Base-by-base conservation (phyloP, 2,113 vertebrate genomes). In the Strigops habroptila region DNA sequence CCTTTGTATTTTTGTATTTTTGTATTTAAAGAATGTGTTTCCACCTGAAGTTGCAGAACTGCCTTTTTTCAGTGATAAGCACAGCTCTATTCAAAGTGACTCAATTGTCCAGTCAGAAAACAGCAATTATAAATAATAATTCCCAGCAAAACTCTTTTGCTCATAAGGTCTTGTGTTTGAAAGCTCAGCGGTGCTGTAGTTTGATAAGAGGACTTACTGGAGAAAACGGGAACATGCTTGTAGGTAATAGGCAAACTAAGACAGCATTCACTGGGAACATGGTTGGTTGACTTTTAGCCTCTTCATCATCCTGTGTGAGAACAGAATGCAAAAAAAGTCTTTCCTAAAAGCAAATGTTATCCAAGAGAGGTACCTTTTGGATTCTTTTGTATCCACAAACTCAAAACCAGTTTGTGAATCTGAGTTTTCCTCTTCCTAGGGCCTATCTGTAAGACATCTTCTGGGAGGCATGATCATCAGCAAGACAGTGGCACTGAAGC, bases 401-500 rank as follows among this genome's bases (percentile, higher is more conserved):
- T n/a, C 46, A 49, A 63, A 75, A 10, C 3, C 12, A 9, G 17
- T 30, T 71, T 52, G 43, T 19, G 33, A 73, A 73, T 6, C 3
- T 4, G 41, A 21, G 7, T 22, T 79, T 70, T 65, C 52, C 17
- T 43, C 51, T 55, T 43, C 2, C 48, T 24, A 15, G 41, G 37
- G 13, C 55, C 60, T 23, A 22, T 11, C 31, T 18, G 35, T 3
- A 60, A 82, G 52, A 68, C 49, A 69, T 13, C 91, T 94, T 63
- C 82, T 64, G 64, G 65, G 8, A 87, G 74, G 65, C 51, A 21
- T 3, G 3, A 8, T 6, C 28, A 10, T 23, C 55, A 37, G n/a
- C 55, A 70, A 23, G 23, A 65, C 4, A 0, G 1, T 3, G 27
- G 22, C 31, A 16, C 35, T 41, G 46, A 67, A n/a, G 37, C 33